These are phyloP conservation scores for Hypselothyrea guttata DNA, from an alignment of 2,888 invertebrate species.

Conservation along the genomic window DNA sequence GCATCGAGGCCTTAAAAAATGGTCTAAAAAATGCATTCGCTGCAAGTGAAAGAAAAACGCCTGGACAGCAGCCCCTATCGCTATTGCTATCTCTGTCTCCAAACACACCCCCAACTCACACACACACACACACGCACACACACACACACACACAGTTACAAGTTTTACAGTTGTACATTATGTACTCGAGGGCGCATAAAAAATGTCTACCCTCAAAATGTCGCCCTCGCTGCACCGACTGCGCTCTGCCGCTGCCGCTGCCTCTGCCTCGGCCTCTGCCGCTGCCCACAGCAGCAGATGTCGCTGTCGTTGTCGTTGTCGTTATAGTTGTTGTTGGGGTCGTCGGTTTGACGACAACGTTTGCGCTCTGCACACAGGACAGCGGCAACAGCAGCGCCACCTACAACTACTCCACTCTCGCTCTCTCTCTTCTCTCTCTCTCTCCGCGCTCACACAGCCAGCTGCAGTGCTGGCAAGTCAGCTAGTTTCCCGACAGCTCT, in stretches of 20 bases:
- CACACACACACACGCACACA: constrained; percentile 7
- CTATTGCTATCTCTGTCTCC: constrained; percentile 14
- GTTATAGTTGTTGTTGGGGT: not conserved
- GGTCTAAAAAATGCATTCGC: constrained; percentile 11
- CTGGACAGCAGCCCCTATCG: not conserved
- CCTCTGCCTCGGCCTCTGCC: constrained; percentile 13
- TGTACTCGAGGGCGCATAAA: constrained; percentile 48
- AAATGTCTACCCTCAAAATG: constrained; percentile 63
- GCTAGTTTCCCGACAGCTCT: too few relatives aligned
- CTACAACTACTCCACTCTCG: not conserved
- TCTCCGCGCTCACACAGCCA: too few relatives aligned
- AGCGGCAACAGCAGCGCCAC: constrained; percentile 6
- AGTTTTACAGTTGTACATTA: constrained; percentile 4
- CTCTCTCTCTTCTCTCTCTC: not conserved
- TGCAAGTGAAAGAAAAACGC: constrained; percentile 16
- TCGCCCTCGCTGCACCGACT: constrained; percentile 49
- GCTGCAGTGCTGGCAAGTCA: too few relatives aligned
- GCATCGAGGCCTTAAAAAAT: constrained; percentile 15
- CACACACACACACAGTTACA: constrained; percentile 1
- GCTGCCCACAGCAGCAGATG: constrained; percentile 2
- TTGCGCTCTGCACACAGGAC: constrained; percentile 5
- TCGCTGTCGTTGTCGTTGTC: constrained; percentile 18
- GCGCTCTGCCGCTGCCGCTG: not conserved
- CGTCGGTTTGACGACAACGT: not conserved
- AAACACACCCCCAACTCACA: constrained; percentile 31